These are phyloP conservation scores for Muraenolepis orangiensis DNA, from an alignment of 2,797 vertebrate species.

Conservation along the genomic window DNA sequence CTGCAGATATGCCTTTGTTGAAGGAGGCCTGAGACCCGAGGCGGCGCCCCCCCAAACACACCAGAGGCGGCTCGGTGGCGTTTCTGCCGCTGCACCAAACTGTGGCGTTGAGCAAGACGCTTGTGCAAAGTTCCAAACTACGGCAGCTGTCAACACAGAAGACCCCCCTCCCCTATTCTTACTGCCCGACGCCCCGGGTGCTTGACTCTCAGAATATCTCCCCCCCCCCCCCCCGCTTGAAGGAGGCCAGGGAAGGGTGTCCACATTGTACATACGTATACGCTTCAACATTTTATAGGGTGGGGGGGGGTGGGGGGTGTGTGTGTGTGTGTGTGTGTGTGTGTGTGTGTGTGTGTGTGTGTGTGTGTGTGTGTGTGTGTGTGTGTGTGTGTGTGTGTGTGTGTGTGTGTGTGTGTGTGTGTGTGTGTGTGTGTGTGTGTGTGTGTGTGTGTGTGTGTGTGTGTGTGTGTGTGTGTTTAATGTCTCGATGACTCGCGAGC, in stretches of 20 bases:
- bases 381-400: slow-evolving; percentile 22
- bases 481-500: slow-evolving; percentile 28
- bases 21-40: slow-evolving; percentile 87
- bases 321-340: slow-evolving; percentile 12
- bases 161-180: neutral
- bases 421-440: slow-evolving; percentile 27
- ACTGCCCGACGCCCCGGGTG: slow-evolving; percentile 26
- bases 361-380: slow-evolving; percentile 31
- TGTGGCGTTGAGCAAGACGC: slow-evolving; percentile 38
- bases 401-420: slow-evolving; percentile 10
- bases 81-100: neutral
- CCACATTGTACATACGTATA: slow-evolving; percentile 64
- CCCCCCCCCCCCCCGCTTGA: slow-evolving; percentile 36
- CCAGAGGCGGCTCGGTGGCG: neutral
- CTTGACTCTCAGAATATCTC: slow-evolving; percentile 34
- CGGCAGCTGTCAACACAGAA: slow-evolving; percentile 48
- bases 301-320: no score
- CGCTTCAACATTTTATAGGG: slow-evolving; percentile 50
- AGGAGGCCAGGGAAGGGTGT: slow-evolving; percentile 43
- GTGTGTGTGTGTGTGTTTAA: slow-evolving; percentile 24
- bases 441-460: slow-evolving; percentile 24
- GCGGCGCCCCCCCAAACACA: slow-evolving; percentile 31
- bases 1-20: slow-evolving; percentile 89
- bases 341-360: slow-evolving; percentile 21
- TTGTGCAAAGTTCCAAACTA: slow-evolving; percentile 38